These are phyloP conservation scores for Ancistrus triradiatus DNA, from an alignment of 2,113 vertebrate species.

Conservation along the genomic window DNA sequence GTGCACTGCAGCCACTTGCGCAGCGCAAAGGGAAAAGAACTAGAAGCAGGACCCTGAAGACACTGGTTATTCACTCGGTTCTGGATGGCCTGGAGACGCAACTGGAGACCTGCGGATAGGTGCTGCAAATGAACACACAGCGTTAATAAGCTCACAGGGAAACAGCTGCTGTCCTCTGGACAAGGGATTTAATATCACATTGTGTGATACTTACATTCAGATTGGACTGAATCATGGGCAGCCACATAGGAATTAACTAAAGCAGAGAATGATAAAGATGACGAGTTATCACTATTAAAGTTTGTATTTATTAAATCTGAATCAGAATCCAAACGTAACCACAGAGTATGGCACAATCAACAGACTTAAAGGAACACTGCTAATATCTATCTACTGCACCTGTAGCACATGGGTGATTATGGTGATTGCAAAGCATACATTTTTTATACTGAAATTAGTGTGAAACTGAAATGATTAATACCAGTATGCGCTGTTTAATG, in stretches of 20 bases:
- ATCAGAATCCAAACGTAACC: too few relatives aligned
- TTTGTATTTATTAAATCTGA: too few relatives aligned
- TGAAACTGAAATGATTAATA: too few relatives aligned
- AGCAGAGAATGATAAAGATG: conserved; percentile 38
- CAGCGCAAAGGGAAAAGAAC: conserved; percentile 76
- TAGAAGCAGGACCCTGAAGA: conserved; percentile 78
- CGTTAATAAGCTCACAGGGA: neutral
- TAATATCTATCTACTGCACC: too few relatives aligned
- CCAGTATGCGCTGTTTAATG: too few relatives aligned
- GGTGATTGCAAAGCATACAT: too few relatives aligned
- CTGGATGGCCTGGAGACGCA: conserved; percentile 97
- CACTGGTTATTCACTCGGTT: conserved; percentile 92
- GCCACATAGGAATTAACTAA: conserved; percentile 98
- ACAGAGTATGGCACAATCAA: too few relatives aligned
- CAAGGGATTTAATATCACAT: neutral
- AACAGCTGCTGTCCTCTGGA: neutral
- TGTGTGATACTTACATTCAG: conserved; percentile 78
- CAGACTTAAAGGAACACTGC: too few relatives aligned
- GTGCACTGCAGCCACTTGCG: conserved; percentile 97
- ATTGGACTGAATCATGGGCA: conserved; percentile 98
- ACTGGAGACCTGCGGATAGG: conserved; percentile 90
- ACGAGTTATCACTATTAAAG: too few relatives aligned
- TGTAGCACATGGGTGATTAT: too few relatives aligned
- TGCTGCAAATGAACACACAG: conserved; percentile 71
- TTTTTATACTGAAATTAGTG: too few relatives aligned